These are phyloP conservation scores for Drosophila ogumai DNA, from an alignment of 1,140 invertebrate genomes.

Conservation along the genomic window DNA sequence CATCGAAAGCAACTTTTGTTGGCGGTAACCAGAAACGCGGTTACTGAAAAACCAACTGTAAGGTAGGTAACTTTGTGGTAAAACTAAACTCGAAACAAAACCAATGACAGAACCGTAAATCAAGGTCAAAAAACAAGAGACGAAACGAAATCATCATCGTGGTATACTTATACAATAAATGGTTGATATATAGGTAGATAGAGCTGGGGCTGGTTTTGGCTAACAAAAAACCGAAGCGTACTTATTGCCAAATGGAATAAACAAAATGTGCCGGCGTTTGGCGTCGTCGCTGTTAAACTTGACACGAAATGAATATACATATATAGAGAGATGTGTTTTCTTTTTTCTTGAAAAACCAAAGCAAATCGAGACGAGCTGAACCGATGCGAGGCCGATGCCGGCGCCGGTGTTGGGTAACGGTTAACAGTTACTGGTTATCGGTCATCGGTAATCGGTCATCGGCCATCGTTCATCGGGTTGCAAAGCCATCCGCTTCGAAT, in stretches of 20 bases:
- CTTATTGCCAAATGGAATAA: constrained; percentile 78
- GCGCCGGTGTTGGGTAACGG: not conserved
- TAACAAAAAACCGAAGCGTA: constrained; percentile 76
- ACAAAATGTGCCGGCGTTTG: constrained; percentile 82
- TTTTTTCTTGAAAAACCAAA: constrained; percentile 54
- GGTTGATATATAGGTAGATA: constrained; percentile 38
- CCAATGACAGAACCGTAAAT: constrained; percentile 21
- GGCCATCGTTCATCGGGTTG: constrained; percentile 4
- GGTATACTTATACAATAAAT: constrained; percentile 34
- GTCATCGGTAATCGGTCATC: constrained; percentile 2
- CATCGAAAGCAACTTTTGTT: constrained; percentile 70
- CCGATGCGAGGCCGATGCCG: constrained; percentile 19
- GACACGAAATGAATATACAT: constrained; percentile 69
- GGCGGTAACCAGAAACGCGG: constrained; percentile 23
- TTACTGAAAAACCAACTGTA: constrained; percentile 17
- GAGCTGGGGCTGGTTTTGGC: constrained; percentile 50
- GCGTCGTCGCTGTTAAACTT: constrained; percentile 82
- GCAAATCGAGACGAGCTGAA: constrained; percentile 52
- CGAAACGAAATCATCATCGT: constrained; percentile 35
- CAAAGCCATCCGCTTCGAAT: constrained; percentile 26
- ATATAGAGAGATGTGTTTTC: constrained; percentile 38
- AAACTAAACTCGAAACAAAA: constrained; percentile 42
- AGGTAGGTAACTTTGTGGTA: not conserved
- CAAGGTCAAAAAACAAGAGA: constrained; percentile 30
- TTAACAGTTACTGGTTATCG: not conserved